A percentile compares a stretch with the other conserved stretches of the same genome.
phyloP scores from a whole-genome alignment of 2,113 vertebrate species.

The Nansenia antarctica region DNA sequence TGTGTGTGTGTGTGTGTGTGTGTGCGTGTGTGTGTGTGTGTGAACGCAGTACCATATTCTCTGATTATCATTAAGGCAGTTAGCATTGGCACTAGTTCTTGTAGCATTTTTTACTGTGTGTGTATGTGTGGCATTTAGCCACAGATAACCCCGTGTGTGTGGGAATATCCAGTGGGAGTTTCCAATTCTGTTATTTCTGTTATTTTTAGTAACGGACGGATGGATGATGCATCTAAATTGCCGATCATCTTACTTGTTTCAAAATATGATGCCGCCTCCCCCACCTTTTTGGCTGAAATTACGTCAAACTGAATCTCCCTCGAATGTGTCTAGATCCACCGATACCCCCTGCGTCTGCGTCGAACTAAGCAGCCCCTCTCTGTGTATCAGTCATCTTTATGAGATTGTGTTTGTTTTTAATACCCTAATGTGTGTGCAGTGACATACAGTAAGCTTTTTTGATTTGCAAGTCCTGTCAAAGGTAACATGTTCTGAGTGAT shows the following conservation, averaged over 20 bases:
- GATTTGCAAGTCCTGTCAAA: background rate
- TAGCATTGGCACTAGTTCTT: conserved; percentile 89
- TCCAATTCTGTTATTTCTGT: conserved; percentile 56
- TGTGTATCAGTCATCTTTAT: conserved; percentile 17
- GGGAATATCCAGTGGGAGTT: conserved; percentile 45
- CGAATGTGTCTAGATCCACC: conserved; percentile 38
- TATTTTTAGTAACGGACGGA: conserved; percentile 72
- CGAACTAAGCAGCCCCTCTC: conserved; percentile 13
- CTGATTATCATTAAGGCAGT: conserved; percentile 91
- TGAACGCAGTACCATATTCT: conserved; percentile 75
- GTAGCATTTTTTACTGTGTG: conserved; percentile 64
- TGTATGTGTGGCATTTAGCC: conserved; percentile 55
- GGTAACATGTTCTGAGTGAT: conserved; percentile 25
- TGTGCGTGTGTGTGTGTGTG: conserved; percentile 33
- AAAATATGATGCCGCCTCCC: conserved; percentile 51
- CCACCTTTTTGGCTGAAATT: conserved; percentile 10
- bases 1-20: too few relatives aligned
- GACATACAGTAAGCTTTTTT: conserved; percentile 15
- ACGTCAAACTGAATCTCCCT: conserved; percentile 42
- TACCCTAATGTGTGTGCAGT: conserved; percentile 21
- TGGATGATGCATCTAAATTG: conserved; percentile 38
- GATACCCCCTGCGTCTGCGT: conserved; percentile 8
- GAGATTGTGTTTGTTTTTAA: conserved; percentile 35
- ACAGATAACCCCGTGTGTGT: conserved; percentile 49
- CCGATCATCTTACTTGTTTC: conserved; percentile 16